These are phyloP conservation scores for western clawed frog (Xenopus tropicalis) DNA, from an alignment of 2,113 vertebrate species.

Conservation along the genomic window UCB_Xtro_10.0 CM004449.2:10084001-10084500, in stretches of 20 bases:
- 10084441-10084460: neutral
- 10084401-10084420: too few relatives aligned
- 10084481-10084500: neutral
- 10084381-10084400: neutral
- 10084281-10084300: slow-evolving; percentile 9
- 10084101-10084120: too few relatives aligned
- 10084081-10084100: too few relatives aligned
- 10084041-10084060: too few relatives aligned
- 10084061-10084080: too few relatives aligned
- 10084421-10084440: too few relatives aligned
- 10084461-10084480: neutral
- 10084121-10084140: too few relatives aligned
- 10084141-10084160: too few relatives aligned
- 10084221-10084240: slow-evolving; percentile 11
- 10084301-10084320: slow-evolving; percentile 1
- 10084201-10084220: slow-evolving; percentile 25
- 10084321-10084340: too few relatives aligned
- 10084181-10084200: neutral
- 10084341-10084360: neutral
- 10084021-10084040: too few relatives aligned
- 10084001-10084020: too few relatives aligned
- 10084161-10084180: too few relatives aligned
- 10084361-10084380: neutral
- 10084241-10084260: slow-evolving; percentile 27
- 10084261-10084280: slow-evolving; percentile 8